Conservation (phyloP, 2,888 invertebrate species). For the Drosophila buzzatii region DNA sequence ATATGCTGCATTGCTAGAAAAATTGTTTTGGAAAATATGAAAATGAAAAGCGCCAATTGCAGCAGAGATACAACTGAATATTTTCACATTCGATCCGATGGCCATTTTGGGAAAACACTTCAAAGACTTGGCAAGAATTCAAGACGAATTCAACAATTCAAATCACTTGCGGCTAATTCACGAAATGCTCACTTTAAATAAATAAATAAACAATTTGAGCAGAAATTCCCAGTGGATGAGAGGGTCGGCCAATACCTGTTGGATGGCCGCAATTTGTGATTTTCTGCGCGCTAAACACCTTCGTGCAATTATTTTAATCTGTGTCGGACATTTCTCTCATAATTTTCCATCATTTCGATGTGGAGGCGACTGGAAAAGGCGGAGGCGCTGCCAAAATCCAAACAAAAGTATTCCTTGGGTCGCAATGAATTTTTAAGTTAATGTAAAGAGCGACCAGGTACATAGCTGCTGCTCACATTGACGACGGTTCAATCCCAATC, state of each 20-base stretch:
- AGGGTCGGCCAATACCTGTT: constrained; percentile 38
- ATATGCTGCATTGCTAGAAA: background rate
- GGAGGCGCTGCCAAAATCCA: constrained; percentile 35
- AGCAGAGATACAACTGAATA: background rate
- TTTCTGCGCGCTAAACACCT: constrained; percentile 19
- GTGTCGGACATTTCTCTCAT: constrained; percentile 70
- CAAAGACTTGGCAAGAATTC: constrained; percentile 17
- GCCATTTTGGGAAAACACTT: constrained; percentile 23
- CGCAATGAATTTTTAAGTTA: constrained; percentile 79
- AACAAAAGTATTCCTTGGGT: constrained; percentile 72
- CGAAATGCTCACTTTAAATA: constrained; percentile 66
- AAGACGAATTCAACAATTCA: constrained; percentile 31
- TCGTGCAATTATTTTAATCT: constrained; percentile 73
- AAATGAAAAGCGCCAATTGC: background rate
- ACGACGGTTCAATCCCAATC: constrained; percentile 3
- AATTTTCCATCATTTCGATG: constrained; percentile 68
- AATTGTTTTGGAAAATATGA: background rate
- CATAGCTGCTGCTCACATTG: constrained; percentile 23
- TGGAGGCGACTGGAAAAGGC: constrained; percentile 6
- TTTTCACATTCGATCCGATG: background rate
- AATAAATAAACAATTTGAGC: constrained; percentile 50
- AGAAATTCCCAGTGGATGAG: constrained; percentile 53
- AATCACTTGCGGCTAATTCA: constrained; percentile 70
- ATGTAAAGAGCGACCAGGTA: constrained; percentile 63
- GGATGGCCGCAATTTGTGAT: constrained; percentile 29